Base-by-base conservation (phyloP, 2,797 vertebrate species). In the Podarcis lilfordi region DNA sequence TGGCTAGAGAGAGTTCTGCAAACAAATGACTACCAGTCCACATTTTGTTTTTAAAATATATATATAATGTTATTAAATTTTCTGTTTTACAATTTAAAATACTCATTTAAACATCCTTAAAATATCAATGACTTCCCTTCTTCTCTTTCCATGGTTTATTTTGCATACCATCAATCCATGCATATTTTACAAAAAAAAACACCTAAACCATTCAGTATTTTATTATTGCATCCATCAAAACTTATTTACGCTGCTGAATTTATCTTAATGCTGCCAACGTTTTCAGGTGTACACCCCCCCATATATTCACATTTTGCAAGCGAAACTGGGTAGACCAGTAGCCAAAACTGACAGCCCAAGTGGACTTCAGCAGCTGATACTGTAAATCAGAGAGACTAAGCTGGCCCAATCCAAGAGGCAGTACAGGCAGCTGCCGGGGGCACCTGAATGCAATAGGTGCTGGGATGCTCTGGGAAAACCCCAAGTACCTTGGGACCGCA, bases 21-120 rank as follows among this genome's bases (percentile, higher is more conserved):
- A 93, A 94, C 87, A 88, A 75, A 64, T 86, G 74, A 6, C 86
- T 90, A 68, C 68, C 91, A 93, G 79, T 27, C 29, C 87, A 50
- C 13, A 25, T 79, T 17, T 3, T 3, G 45, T 13, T 45, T 45
- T 43, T 43, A 10, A 45, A 10, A 10, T 45, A 45, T 45, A 45
- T 45, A 45, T 32, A 32, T 32, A 10, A 9, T 45, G 8, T 43
- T 43, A 45, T 45, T 45, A 45, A 11, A 50, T 50, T 50, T 50
- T 13, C 45, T 50, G 10, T 50, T 50, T 50, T 50, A 50, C 45
- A 11, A 13, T 50, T 50, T 50, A 50, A 50, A 50, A 50, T 50
- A 13, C 45, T 50, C 45, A 50, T 50, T 50, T 50, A 50, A 50
- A 50, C 45, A 50, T 3, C 45, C 45, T 50, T 50, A 50, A 50